These are phyloP conservation scores for Sarcophaga subvicina DNA, from an alignment of 2,888 invertebrate genomes.

Conservation along the genomic window DNA sequence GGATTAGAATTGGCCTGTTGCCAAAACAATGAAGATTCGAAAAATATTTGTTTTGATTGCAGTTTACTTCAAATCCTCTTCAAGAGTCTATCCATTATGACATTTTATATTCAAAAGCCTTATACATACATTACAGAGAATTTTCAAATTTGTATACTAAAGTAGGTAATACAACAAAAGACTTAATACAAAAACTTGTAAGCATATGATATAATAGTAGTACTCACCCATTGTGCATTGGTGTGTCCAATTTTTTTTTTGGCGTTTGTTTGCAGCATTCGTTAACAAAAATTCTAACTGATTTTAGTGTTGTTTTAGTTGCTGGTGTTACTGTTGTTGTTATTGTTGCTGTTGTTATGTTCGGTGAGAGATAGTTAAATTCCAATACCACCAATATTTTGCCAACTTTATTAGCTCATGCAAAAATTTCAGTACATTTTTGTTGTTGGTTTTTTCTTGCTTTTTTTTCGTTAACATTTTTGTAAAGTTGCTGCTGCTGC, in stretches of 20 bases:
- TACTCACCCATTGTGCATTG: slow-evolving; percentile 22
- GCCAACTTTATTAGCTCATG: slow-evolving; percentile 72
- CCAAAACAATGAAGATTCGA: no score
- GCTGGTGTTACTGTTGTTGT: slow-evolving; percentile 29
- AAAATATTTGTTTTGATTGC: no score
- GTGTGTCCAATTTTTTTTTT: slow-evolving; percentile 40
- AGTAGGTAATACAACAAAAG: no score
- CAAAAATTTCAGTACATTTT: slow-evolving; percentile 70
- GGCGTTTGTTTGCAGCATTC: neutral
- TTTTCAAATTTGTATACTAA: no score
- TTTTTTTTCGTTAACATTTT: slow-evolving; percentile 55
- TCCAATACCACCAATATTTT: slow-evolving; percentile 72
- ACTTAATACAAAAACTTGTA: neutral
- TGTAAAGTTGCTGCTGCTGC: slow-evolving; percentile 8
- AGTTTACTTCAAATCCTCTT: no score
- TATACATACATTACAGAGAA: no score
- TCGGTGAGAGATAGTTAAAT: slow-evolving; percentile 64
- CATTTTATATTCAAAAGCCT: no score
- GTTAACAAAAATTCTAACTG: slow-evolving; percentile 65
- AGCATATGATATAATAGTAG: no score
- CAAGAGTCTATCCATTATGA: no score
- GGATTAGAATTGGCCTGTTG: no score
- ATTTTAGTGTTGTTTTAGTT: slow-evolving; percentile 50
- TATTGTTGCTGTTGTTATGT: slow-evolving; percentile 41
- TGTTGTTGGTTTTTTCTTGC: neutral